These are phyloP conservation scores for Todiramphus chloris DNA, from an alignment of 2,113 vertebrate genomes.

Conservation along the genomic window DNA sequence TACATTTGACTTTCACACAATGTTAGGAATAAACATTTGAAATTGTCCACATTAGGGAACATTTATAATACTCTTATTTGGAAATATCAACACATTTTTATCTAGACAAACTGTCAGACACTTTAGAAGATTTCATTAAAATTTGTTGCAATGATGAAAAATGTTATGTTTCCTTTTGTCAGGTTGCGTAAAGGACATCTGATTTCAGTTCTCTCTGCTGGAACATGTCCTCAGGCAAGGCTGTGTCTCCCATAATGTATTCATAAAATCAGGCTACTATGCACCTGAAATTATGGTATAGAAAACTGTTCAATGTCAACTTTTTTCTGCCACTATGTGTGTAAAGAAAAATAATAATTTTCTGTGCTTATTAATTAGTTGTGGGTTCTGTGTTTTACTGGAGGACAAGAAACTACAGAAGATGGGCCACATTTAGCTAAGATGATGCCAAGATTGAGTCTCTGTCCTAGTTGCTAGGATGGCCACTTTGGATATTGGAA, in stretches of 20 bases:
- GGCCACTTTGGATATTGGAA: not conserved
- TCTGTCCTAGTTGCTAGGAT: not conserved
- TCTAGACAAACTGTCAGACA: not conserved
- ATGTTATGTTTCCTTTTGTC: not conserved
- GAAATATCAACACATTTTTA: not conserved
- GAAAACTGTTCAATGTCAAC: not conserved
- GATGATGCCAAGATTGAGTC: not conserved
- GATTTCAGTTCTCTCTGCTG: not conserved
- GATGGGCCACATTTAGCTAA: not conserved
- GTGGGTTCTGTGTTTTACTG: not conserved
- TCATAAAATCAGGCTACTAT: not conserved
- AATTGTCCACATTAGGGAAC: not conserved
- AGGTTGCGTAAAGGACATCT: rapidly evolving
- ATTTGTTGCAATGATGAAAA: not conserved
- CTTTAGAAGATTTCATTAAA: not conserved
- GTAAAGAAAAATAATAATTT: not conserved
- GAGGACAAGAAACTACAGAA: not conserved
- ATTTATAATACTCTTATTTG: not conserved
- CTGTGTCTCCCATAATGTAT: not conserved
- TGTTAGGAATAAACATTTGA: not conserved
- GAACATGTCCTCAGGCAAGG: rapidly evolving
- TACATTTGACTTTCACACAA: not conserved
- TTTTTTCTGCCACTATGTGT: not conserved
- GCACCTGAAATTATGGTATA: not conserved
- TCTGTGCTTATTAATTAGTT: not conserved